Evolutionary conservation across 2,113 vertebrate genomes (phyloP).

Genomic region (Redunca redunca): DNA sequence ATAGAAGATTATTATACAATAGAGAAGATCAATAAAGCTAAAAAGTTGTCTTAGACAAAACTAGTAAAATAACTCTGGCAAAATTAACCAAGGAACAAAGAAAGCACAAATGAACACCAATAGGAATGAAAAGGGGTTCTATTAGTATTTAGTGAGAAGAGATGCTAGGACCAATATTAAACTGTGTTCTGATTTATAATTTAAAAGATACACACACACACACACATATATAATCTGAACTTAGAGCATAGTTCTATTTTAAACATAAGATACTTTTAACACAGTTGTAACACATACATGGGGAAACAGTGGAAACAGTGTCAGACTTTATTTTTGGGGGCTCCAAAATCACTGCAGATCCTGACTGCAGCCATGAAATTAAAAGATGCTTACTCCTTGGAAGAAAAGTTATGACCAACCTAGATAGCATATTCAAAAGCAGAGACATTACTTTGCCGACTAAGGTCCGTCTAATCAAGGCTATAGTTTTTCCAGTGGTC

Average conservation of each 20-base stretch:
- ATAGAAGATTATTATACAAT: neutral
- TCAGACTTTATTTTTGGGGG: no score
- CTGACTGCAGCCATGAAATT: no score
- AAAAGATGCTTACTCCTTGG: no score
- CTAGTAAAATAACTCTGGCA: neutral
- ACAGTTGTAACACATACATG: neutral
- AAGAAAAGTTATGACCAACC: no score
- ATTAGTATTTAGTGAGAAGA: neutral
- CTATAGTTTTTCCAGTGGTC: no score
- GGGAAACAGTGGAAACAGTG: no score
- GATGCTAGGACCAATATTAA: neutral
- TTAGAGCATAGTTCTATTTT: neutral
- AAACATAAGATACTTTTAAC: neutral
- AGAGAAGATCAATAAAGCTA: neutral
- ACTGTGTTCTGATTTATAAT: neutral
- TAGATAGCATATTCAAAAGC: no score
- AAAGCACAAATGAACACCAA: neutral
- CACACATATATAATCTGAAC: neutral
- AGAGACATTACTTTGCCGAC: no score
- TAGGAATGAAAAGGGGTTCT: neutral
- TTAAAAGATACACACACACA: neutral
- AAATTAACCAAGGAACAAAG: neutral
- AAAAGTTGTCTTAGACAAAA: neutral
- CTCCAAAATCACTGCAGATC: no score
- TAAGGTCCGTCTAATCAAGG: no score